These are phyloP conservation scores for Xiphophorus birchmanni DNA, from an alignment of 2,797 vertebrate genomes.

Conservation along the genomic window DNA sequence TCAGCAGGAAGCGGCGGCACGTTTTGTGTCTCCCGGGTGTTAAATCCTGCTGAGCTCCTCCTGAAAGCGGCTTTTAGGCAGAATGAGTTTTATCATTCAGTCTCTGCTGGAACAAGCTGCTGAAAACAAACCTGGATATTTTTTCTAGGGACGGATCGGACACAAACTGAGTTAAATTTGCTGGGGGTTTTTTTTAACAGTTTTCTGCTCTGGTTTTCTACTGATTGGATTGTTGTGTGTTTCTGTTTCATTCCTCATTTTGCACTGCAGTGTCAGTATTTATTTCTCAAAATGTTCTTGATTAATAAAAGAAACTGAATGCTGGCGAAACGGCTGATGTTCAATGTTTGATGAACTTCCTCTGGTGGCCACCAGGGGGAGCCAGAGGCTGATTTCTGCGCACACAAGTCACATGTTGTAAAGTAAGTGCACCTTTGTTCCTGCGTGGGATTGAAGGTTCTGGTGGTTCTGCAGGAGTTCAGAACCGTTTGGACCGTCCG, in stretches of 20 bases:
- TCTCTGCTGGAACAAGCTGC: background rate
- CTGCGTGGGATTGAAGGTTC: background rate
- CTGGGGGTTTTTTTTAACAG: background rate
- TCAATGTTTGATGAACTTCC: background rate
- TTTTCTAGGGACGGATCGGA: background rate
- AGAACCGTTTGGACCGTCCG: background rate
- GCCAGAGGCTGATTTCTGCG: conserved; percentile 37
- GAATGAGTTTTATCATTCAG: conserved; percentile 80
- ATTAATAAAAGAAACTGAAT: conserved; percentile 65
- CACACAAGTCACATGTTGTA: too few relatives aligned
- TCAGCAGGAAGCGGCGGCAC: background rate
- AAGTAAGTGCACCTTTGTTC: background rate
- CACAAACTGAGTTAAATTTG: background rate
- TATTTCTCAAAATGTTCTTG: conserved; percentile 64
- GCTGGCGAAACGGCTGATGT: background rate
- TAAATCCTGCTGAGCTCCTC: background rate
- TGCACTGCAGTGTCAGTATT: conserved; percentile 53
- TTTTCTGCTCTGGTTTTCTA: conserved; percentile 6
- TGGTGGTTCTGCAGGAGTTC: background rate
- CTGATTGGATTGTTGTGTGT: conserved; percentile 21
- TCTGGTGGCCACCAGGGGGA: conserved; percentile 65
- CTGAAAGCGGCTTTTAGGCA: conserved; percentile 3
- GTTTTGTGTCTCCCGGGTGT: background rate
- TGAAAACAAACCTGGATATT: background rate
- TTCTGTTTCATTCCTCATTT: conserved; percentile 49